These are phyloP conservation scores for Drosophila melanica DNA, from an alignment of 1,140 invertebrate species.

Conservation along the genomic window DNA sequence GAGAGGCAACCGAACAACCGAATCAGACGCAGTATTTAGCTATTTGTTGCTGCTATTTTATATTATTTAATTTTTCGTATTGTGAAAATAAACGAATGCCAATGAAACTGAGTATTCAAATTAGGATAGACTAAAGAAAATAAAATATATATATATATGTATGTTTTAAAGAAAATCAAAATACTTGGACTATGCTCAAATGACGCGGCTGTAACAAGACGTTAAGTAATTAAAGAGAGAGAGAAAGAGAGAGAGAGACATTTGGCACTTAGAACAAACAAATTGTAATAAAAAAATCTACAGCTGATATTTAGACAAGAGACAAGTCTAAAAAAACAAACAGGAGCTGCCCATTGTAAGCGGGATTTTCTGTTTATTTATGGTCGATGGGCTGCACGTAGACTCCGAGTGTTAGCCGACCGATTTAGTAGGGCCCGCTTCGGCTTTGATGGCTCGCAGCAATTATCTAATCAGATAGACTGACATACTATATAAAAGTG, in stretches of 20 bases:
- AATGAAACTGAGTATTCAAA: conserved; percentile 31
- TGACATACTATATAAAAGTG: conserved; percentile 17
- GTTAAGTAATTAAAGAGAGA: neutral
- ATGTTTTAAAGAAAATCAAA: neutral
- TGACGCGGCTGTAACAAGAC: neutral
- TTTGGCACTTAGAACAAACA: conserved; percentile 2
- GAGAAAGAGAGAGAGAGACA: neutral
- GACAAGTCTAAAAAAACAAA: neutral
- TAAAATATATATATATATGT: neutral
- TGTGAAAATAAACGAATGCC: conserved; percentile 1
- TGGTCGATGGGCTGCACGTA: neutral
- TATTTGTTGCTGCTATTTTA: conserved; percentile 1
- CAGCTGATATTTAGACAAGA: conserved; percentile 11
- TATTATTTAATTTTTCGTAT: conserved; percentile 25
- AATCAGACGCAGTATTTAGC: conserved; percentile 17
- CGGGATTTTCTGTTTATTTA: neutral
- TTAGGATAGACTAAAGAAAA: conserved; percentile 1
- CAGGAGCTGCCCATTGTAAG: conserved; percentile 5
- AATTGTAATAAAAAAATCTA: conserved; percentile 5
- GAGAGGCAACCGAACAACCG: neutral
- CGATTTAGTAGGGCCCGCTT: neutral
- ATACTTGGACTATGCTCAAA: conserved; percentile 16
- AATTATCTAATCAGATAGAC: conserved; percentile 47
- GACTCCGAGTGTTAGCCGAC: conserved; percentile 7
- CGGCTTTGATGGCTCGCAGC: conserved; percentile 18